Percentiles rank a stretch among this genome's conserved stretches.
phyloP scores from a whole-genome alignment of 2,113 vertebrate species.

The Bubo bubo region DNA sequence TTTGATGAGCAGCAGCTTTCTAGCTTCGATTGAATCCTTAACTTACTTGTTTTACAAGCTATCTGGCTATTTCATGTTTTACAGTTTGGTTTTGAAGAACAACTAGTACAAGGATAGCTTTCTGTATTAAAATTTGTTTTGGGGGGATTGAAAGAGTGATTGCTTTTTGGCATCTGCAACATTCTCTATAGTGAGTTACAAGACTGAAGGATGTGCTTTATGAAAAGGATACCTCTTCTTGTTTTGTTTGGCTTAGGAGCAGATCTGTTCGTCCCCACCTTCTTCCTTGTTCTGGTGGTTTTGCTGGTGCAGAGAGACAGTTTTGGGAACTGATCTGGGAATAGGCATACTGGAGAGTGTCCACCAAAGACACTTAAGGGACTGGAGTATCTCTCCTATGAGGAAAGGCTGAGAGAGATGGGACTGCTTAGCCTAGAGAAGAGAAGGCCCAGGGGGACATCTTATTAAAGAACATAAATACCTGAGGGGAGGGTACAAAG shows the following conservation, averaged over 20 bases:
- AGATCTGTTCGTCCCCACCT: neutral
- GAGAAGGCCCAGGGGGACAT: neutral
- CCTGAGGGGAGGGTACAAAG: neutral
- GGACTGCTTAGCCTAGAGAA: neutral
- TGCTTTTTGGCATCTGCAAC: neutral
- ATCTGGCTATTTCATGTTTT: neutral
- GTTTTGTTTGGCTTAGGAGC: neutral
- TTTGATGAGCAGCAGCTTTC: neutral
- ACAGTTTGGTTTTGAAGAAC: neutral
- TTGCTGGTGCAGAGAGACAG: neutral
- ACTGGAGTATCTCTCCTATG: neutral
- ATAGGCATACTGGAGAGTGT: neutral
- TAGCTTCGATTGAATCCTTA: neutral
- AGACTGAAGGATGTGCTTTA: neutral
- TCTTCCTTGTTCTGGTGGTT: neutral
- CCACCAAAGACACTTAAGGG: neutral
- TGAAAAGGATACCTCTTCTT: neutral
- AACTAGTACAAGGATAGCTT: neutral
- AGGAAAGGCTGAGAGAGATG: neutral
- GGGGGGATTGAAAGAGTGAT: neutral
- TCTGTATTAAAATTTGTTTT: neutral
- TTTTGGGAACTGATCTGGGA: neutral
- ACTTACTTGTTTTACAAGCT: neutral
- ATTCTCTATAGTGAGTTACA: neutral
- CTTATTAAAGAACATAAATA: neutral